Conservation (phyloP, 2,888 invertebrate species). For the Sarcophaga subvicina region DNA sequence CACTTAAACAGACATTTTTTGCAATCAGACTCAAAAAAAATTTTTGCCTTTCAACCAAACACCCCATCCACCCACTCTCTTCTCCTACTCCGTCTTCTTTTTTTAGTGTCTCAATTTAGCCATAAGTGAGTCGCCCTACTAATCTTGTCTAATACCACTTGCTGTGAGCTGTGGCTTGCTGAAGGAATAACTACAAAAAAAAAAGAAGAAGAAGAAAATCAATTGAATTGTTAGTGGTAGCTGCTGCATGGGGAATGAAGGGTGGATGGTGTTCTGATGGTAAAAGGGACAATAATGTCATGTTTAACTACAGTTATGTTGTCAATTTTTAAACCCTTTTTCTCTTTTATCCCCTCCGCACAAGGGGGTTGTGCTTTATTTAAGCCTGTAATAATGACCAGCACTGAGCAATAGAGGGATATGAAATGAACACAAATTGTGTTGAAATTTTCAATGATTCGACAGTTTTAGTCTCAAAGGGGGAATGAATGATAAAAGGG, state of each 20-base stretch:
- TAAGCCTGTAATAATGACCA: background rate
- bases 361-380: background rate
- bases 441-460: background rate
- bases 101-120: background rate
- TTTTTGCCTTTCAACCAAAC: background rate
- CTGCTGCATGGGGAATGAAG: background rate
- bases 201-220: background rate
- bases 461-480: no score
- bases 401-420: background rate
- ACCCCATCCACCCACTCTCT: no score
- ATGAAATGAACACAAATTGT: conserved; percentile 21
- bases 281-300: conserved; percentile 17
- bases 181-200: background rate
- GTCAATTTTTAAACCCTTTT: conserved; percentile 26
- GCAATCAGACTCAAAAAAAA: background rate
- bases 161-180: background rate
- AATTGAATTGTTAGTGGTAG: background rate
- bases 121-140: background rate
- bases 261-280: no score
- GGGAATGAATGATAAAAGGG: no score
- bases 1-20: conserved; percentile 4
- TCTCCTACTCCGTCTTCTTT: background rate
- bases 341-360: background rate
- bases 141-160: background rate
- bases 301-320: conserved; percentile 40